phyloP scores from a whole-genome alignment of 1,140 invertebrate species.

The Oppia nitens region DNA sequence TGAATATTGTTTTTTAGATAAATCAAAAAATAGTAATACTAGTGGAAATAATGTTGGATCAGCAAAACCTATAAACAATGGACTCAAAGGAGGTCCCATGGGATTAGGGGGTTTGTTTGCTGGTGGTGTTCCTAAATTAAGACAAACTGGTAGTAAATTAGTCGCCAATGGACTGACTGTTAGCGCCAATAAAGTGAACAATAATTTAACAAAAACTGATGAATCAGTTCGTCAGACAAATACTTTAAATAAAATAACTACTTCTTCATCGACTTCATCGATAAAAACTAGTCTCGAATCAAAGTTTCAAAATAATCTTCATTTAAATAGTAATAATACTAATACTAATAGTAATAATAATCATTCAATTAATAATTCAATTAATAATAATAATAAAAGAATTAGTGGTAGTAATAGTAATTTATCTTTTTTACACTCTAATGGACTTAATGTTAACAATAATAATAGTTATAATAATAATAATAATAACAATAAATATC shows the following conservation, averaged over 20 bases:
- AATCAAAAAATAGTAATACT: too few species aligned
- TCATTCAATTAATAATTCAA: neutral
- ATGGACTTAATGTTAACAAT: neutral
- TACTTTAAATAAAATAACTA: neutral
- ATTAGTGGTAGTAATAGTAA: neutral
- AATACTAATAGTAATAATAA: neutral
- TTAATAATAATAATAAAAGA: neutral
- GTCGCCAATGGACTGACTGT: neutral
- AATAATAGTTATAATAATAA: too few species aligned
- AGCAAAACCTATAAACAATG: neutral
- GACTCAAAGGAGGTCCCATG: neutral
- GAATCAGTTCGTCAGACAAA: neutral
- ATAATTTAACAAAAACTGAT: neutral
- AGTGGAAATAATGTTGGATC: neutral
- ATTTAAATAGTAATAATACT: too few species aligned
- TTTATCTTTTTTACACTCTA: neutral
- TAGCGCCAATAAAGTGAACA: neutral
- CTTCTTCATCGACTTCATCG: neutral
- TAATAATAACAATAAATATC: neutral
- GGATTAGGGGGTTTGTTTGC: slow-evolving; percentile 1
- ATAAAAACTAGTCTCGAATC: neutral
- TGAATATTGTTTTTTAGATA: too few species aligned
- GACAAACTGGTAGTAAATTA: slow-evolving; percentile 1
- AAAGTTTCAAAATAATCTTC: neutral
- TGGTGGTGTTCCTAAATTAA: slow-evolving; percentile 10